phyloP scores from a whole-genome alignment of 2,113 vertebrate genomes.

The Labrus mixtus region DNA sequence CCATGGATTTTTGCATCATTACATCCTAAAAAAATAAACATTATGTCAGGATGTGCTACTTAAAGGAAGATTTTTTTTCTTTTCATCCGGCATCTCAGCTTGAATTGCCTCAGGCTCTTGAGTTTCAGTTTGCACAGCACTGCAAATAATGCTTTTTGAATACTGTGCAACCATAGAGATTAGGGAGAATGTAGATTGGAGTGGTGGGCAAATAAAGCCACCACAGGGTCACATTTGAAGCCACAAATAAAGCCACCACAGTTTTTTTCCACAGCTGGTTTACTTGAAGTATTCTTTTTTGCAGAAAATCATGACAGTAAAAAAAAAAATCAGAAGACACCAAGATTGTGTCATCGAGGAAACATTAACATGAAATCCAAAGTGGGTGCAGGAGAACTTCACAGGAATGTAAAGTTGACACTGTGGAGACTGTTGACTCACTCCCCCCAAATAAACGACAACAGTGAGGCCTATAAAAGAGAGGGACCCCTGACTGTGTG shows the following conservation, averaged over 20 bases:
- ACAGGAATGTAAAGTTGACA: slow-evolving; percentile 57
- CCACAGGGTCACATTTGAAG: not conserved
- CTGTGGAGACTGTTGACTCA: slow-evolving; percentile 60
- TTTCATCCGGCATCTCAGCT: not conserved
- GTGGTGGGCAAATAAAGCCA: slow-evolving; percentile 19
- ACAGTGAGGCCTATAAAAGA: slow-evolving; percentile 51
- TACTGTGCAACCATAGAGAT: slow-evolving; percentile 41
- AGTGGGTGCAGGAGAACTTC: slow-evolving; percentile 26
- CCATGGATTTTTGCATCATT: not conserved
- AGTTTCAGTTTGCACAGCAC: slow-evolving; percentile 25
- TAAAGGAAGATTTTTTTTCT: not conserved
- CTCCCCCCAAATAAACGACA: slow-evolving; percentile 62
- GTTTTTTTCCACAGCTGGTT: not conserved
- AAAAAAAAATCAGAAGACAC: not conserved
- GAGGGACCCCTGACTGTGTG: slow-evolving; percentile 36
- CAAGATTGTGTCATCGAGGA: not conserved
- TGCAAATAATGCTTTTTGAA: slow-evolving; percentile 37
- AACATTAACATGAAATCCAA: slow-evolving; percentile 12
- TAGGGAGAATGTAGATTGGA: slow-evolving; percentile 43
- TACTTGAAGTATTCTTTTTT: not conserved
- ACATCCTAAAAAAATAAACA: not conserved
- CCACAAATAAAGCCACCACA: too few relatives aligned
- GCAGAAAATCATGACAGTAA: not conserved
- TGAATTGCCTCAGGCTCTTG: slow-evolving; percentile 13
- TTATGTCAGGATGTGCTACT: not conserved